Percentiles rank a stretch among this genome's conserved stretches.
Evolutionary conservation across 2,113 vertebrate genomes (phyloP).

Genomic region (Embiotoca jacksoni): DNA sequence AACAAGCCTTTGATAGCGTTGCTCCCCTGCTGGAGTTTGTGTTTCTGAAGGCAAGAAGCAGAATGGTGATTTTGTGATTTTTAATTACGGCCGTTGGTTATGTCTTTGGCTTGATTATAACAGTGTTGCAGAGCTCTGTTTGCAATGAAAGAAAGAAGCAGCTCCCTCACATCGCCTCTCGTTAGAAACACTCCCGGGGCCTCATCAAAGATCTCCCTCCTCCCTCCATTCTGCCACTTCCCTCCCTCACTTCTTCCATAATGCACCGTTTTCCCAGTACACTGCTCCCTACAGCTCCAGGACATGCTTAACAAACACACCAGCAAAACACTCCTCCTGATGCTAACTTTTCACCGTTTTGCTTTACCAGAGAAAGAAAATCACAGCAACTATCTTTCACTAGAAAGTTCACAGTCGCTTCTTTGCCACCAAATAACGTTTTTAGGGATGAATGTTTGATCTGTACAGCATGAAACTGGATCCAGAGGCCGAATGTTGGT

Average conservation of each 20-base stretch:
- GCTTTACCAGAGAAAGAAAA: constrained; percentile 50
- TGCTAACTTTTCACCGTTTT: constrained; percentile 69
- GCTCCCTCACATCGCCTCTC: constrained; percentile 75
- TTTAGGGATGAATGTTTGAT: constrained; percentile 57
- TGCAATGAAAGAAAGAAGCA: constrained; percentile 65
- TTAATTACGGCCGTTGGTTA: constrained; percentile 82
- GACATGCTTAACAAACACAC: constrained; percentile 80
- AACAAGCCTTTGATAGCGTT: constrained; percentile 57
- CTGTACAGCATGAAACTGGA: constrained; percentile 24
- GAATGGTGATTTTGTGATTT: constrained; percentile 78
- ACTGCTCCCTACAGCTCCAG: constrained; percentile 72
- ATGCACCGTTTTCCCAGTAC: constrained; percentile 76
- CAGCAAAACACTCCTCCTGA: constrained; percentile 75
- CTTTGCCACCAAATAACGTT: constrained; percentile 46
- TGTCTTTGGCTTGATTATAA: constrained; percentile 77
- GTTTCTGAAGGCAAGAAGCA: constrained; percentile 64
- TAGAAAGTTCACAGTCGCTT: constrained; percentile 30
- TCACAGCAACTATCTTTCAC: constrained; percentile 34
- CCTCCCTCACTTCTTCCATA: constrained; percentile 73
- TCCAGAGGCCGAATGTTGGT: constrained; percentile 19
- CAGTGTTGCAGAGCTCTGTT: constrained; percentile 62
- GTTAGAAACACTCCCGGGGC: constrained; percentile 82
- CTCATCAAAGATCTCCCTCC: constrained; percentile 80
- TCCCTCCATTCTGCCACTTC: constrained; percentile 62
- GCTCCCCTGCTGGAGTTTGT: constrained; percentile 49